phyloP scores from a whole-genome alignment of 2,797 vertebrate genomes.

The Toxotes lorentzi region DNA sequence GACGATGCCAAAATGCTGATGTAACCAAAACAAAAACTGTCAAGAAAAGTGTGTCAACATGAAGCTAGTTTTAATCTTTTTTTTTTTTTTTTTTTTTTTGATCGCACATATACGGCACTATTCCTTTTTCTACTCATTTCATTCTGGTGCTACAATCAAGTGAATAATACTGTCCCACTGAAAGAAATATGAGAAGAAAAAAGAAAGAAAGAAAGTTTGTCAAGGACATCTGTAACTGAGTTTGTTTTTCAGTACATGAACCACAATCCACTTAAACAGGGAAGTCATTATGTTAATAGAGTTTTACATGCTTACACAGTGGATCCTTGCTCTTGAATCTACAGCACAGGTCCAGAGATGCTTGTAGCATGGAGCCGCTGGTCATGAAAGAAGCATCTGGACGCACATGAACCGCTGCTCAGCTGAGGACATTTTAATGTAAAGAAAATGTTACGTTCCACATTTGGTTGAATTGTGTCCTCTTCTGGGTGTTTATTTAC shows the following conservation, averaged over 20 bases:
- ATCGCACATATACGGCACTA: conserved; percentile 23
- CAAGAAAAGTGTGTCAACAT: conserved; percentile 27
- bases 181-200: conserved; percentile 57
- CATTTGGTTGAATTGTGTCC: conserved; percentile 49
- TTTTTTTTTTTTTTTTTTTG: conserved; percentile 17
- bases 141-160: conserved; percentile 64
- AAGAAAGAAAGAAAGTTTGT: conserved; percentile 80
- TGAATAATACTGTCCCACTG: conserved; percentile 37
- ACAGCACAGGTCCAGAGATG: conserved; percentile 50
- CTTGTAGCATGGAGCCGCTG: conserved; percentile 42
- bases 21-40: conserved; percentile 74
- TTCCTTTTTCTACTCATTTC: conserved; percentile 37
- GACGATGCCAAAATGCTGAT: conserved; percentile 74
- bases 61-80: conserved; percentile 31
- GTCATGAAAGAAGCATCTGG: conserved; percentile 52
- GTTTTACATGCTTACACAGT: conserved; percentile 76
- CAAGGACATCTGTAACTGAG: conserved; percentile 78
- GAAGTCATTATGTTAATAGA: conserved; percentile 84
- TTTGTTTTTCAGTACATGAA: conserved; percentile 82
- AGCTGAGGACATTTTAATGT: conserved; percentile 39
- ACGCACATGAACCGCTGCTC: conserved; percentile 49
- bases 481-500: conserved; percentile 40
- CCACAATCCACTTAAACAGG: conserved; percentile 84
- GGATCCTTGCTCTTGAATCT: conserved; percentile 69
- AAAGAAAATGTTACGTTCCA: conserved; percentile 43